Conservation (phyloP, 2,113 vertebrate species). For the Irena cyanogastra region DNA sequence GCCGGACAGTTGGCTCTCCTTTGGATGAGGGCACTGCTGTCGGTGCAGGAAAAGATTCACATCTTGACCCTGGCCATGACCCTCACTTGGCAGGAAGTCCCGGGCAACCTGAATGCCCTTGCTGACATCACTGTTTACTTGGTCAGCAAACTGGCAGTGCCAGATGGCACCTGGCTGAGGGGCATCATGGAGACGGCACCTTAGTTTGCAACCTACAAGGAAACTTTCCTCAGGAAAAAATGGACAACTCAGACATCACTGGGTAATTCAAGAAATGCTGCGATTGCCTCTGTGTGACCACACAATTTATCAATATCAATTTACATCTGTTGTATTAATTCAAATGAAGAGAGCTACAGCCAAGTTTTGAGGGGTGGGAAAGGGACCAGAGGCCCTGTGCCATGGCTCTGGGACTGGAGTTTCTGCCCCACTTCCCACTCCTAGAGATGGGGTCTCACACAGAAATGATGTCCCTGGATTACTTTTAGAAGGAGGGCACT, state of each 20-base stretch:
- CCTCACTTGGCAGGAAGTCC: not conserved
- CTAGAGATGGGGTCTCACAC: not conserved
- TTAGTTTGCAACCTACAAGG: not conserved
- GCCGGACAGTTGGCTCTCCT: not conserved
- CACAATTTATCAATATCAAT: not conserved
- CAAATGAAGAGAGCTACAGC: not conserved
- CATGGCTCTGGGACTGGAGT: rapidly evolving
- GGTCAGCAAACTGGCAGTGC: not conserved
- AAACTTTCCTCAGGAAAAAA: not conserved
- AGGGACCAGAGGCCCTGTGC: not conserved
- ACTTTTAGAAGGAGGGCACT: not conserved
- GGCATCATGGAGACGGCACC: rapidly evolving
- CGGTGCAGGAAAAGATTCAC: not conserved
- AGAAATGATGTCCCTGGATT: not conserved
- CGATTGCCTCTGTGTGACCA: rapidly evolving
- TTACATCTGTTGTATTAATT: not conserved
- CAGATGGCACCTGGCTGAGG: not conserved
- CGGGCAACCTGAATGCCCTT: not conserved
- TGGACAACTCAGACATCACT: not conserved
- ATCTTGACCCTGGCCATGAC: not conserved
- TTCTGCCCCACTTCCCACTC: not conserved
- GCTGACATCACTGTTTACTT: not conserved
- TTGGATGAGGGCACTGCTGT: not conserved
- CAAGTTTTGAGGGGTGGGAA: not conserved
- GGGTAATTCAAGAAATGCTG: not conserved